phyloP scores from a whole-genome alignment of 2,888 invertebrate species.

The Tromatobia lineatoria region DNA sequence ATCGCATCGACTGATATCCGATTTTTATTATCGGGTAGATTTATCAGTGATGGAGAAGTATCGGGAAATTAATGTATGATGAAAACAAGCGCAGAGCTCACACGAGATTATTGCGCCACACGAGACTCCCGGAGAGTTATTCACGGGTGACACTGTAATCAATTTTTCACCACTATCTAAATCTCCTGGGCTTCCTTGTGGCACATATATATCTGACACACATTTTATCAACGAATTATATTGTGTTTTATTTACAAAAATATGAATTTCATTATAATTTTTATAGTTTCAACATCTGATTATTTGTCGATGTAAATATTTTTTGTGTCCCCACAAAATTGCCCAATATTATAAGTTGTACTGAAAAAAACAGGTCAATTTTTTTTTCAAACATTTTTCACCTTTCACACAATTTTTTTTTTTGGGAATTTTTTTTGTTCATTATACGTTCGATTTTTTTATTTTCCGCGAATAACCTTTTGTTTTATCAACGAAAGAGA shows the following conservation, averaged over 20 bases:
- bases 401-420: too few species aligned
- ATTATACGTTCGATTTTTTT: too few species aligned
- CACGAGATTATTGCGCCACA: not conserved
- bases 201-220: not conserved
- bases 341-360: too few species aligned
- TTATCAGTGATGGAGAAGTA: not conserved
- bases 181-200: not conserved
- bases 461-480: too few species aligned
- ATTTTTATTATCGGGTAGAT: not conserved
- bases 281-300: too few species aligned
- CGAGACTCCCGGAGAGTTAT: not conserved
- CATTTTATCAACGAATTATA: constrained; percentile 8
- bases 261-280: too few species aligned
- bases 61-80: not conserved
- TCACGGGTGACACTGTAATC: not conserved
- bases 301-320: too few species aligned
- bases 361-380: too few species aligned
- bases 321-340: too few species aligned
- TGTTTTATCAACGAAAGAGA: too few species aligned
- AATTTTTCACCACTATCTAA: not conserved
- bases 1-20: not conserved
- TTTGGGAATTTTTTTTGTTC: too few species aligned
- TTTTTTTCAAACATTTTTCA: too few species aligned
- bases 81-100: not conserved
- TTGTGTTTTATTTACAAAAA: not conserved